These are phyloP conservation scores for Matsumyia berberina DNA, from an alignment of 2,888 invertebrate species.

Conservation along the genomic window DNA sequence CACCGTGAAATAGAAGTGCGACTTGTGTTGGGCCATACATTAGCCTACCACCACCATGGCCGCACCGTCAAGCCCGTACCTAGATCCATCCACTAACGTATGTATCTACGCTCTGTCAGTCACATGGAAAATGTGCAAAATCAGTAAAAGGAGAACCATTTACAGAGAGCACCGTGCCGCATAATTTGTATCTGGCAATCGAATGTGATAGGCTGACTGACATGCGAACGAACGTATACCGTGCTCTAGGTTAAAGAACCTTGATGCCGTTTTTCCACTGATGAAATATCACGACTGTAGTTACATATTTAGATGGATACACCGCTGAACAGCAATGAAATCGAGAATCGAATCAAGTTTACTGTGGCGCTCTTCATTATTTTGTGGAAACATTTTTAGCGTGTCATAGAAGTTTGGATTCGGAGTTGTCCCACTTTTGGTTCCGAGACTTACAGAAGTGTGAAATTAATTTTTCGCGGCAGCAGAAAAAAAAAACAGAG, in stretches of 20 bases:
- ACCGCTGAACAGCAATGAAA: conserved; percentile 24
- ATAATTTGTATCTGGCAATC: conserved; percentile 50
- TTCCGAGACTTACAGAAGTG: conserved; percentile 33
- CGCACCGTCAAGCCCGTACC: background rate
- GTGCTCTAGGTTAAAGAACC: conserved; percentile 54
- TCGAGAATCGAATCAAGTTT: conserved; percentile 22
- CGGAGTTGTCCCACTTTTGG: conserved; percentile 8
- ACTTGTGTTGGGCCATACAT: conserved; percentile 2
- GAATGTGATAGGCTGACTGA: conserved; percentile 14
- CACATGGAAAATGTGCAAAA: conserved; percentile 72
- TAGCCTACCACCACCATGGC: background rate
- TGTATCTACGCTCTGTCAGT: conserved; percentile 59
- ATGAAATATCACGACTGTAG: conserved; percentile 28
- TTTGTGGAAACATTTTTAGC: conserved; percentile 8
- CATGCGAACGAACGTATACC: background rate
- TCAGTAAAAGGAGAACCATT: conserved; percentile 51
- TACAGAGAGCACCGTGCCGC: conserved; percentile 39
- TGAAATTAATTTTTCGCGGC: conserved; percentile 28
- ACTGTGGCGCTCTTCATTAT: conserved; percentile 30
- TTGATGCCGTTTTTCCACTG: conserved; percentile 35
- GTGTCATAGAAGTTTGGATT: conserved; percentile 21
- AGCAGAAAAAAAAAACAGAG: too few relatives aligned
- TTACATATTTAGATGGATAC: background rate
- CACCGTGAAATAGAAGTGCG: background rate
- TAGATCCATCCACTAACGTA: background rate